Percentiles rank a stretch among this genome's conserved stretches.
These are phyloP conservation scores for Pandemis cinnamomeana DNA, from an alignment of 2,888 invertebrate genomes.

Conservation along the genomic window DNA sequence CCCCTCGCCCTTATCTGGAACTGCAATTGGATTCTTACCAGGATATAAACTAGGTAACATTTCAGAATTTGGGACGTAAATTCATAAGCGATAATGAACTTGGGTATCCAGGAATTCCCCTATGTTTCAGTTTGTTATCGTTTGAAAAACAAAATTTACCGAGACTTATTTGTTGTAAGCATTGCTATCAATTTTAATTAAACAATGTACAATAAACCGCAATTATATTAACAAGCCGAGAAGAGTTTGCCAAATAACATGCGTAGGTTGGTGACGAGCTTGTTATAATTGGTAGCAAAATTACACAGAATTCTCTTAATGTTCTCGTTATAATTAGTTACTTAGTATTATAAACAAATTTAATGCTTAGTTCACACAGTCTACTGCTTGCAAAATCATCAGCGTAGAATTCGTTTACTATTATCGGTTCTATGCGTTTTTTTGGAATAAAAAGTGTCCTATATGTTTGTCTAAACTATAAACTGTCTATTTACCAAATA, in stretches of 20 bases:
- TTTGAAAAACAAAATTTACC: background rate
- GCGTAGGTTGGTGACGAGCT: background rate
- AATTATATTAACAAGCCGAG: background rate
- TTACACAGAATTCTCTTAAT: too few relatives aligned
- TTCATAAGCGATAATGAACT: background rate
- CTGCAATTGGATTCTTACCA: too few relatives aligned
- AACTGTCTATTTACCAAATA: too few relatives aligned
- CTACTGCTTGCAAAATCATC: too few relatives aligned
- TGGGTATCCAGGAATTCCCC: background rate
- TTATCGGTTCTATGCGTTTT: too few relatives aligned
- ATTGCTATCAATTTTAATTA: background rate
- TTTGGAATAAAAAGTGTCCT: too few relatives aligned
- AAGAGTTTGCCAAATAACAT: background rate
- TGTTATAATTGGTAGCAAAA: background rate
- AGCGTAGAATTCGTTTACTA: too few relatives aligned
- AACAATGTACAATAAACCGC: background rate
- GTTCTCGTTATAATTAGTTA: too few relatives aligned
- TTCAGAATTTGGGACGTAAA: background rate
- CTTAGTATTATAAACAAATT: too few relatives aligned
- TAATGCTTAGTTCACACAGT: too few relatives aligned
- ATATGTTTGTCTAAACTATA: too few relatives aligned
- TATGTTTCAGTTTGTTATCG: background rate
- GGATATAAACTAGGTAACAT: background rate
- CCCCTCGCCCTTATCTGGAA: too few relatives aligned
- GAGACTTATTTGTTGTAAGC: background rate